Evolutionary conservation across 2,113 vertebrate genomes (phyloP).

Genomic region (Lagopus muta): DNA sequence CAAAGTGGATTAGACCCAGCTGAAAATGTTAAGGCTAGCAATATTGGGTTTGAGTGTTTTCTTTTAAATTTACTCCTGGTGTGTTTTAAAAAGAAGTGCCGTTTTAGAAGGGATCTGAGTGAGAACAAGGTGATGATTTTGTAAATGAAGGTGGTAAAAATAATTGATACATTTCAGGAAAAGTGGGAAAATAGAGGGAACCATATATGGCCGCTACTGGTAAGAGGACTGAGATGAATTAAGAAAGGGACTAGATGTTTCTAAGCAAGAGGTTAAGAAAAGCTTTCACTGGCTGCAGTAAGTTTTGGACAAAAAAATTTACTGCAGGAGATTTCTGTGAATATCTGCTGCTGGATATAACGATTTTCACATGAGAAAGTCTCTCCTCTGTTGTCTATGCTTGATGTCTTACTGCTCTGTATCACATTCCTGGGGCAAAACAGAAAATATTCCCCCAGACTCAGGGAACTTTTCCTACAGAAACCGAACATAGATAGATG

Average conservation of each 20-base stretch:
- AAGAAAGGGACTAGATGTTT: neutral
- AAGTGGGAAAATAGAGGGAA: neutral
- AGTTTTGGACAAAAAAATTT: neutral
- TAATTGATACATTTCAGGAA: neutral
- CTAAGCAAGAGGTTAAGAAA: neutral
- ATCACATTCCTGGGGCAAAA: neutral
- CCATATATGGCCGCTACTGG: neutral
- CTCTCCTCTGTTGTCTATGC: rapidly evolving
- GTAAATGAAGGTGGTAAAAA: neutral
- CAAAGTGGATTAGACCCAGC: neutral
- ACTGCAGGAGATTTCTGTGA: neutral
- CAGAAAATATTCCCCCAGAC: rapidly evolving
- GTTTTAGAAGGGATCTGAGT: neutral
- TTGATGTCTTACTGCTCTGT: neutral
- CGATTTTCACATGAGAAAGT: neutral
- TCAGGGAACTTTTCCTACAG: neutral
- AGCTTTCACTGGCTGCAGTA: neutral
- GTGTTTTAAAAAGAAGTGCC: neutral
- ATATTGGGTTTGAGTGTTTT: neutral
- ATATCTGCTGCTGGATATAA: neutral
- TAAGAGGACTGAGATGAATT: neutral
- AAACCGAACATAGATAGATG: neutral
- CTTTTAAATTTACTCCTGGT: neutral
- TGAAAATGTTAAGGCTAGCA: neutral
- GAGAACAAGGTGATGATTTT: neutral